phyloP scores from a whole-genome alignment of 2,888 invertebrate species.

The Acanthosepion lycidas region DNA sequence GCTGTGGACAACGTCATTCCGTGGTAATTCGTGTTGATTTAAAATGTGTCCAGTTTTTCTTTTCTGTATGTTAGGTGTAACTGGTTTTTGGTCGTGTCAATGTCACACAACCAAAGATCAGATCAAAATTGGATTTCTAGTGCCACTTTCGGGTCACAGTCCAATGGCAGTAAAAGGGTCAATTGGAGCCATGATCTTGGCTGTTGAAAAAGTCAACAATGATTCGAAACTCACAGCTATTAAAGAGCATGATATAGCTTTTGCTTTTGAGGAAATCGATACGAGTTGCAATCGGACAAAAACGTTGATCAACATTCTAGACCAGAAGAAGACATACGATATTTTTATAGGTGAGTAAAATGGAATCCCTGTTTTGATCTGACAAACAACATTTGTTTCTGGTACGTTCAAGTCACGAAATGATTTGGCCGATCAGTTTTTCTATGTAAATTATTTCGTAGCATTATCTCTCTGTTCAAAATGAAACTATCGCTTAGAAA shows the following conservation, averaged over 20 bases:
- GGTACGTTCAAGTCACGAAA: no score
- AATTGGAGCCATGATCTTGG: background rate
- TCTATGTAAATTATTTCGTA: no score
- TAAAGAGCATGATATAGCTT: background rate
- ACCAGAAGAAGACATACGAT: background rate
- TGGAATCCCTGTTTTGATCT: background rate
- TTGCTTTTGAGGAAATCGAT: background rate
- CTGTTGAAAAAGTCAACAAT: background rate
- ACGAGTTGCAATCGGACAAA: background rate
- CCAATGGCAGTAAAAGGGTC: background rate
- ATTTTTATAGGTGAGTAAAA: background rate
- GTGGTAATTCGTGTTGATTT: background rate
- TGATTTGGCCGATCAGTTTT: no score
- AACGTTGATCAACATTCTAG: background rate
- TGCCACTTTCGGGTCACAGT: background rate
- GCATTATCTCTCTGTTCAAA: no score
- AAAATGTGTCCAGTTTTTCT: background rate
- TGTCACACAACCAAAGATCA: background rate
- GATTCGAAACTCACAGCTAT: background rate
- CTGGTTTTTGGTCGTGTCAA: background rate
- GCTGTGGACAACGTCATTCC: background rate
- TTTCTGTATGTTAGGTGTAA: background rate
- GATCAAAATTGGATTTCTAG: background rate
- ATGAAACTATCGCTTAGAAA: no score
- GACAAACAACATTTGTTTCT: background rate